Percentiles rank a stretch among this genome's conserved stretches.
These are phyloP conservation scores for Tuberolachnus salignus DNA, from an alignment of 2,888 invertebrate genomes.

Conservation along the genomic window DNA sequence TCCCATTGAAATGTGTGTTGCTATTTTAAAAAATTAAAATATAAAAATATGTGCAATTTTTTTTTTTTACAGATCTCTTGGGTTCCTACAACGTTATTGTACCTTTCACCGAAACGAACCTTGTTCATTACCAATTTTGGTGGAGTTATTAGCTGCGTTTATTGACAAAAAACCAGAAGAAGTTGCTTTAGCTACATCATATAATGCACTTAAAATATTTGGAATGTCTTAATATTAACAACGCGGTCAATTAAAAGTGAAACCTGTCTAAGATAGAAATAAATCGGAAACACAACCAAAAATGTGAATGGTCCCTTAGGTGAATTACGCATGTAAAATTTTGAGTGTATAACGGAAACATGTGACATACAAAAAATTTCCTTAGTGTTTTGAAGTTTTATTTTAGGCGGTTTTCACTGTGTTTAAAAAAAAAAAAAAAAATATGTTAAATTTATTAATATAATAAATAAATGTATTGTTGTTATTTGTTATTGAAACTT, in stretches of 20 bases:
- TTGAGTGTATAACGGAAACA: no score
- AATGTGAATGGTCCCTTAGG: no score
- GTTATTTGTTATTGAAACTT: conserved; percentile 12
- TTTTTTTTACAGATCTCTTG: conserved; percentile 70
- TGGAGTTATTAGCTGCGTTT: conserved; percentile 93
- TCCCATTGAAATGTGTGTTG: no score
- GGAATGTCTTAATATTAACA: conserved; percentile 66
- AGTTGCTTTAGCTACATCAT: conserved; percentile 86
- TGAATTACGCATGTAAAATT: no score
- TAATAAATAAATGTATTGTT: conserved; percentile 30
- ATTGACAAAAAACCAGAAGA: conserved; percentile 85
- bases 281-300: no score
- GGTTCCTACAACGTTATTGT: conserved; percentile 85
- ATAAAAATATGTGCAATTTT: background rate
- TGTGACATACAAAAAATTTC: no score
- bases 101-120: conserved; percentile 97
- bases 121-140: conserved; percentile 88
- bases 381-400: no score
- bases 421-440: no score
- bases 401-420: no score
- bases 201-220: conserved; percentile 89
- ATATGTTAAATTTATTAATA: conserved; percentile 15
- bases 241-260: background rate
- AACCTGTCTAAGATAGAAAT: no score
- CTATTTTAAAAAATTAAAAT: no score